Evolutionary conservation across 1,140 invertebrate genomes (phyloP).

Genomic region (Cydia fagiglandana): DNA sequence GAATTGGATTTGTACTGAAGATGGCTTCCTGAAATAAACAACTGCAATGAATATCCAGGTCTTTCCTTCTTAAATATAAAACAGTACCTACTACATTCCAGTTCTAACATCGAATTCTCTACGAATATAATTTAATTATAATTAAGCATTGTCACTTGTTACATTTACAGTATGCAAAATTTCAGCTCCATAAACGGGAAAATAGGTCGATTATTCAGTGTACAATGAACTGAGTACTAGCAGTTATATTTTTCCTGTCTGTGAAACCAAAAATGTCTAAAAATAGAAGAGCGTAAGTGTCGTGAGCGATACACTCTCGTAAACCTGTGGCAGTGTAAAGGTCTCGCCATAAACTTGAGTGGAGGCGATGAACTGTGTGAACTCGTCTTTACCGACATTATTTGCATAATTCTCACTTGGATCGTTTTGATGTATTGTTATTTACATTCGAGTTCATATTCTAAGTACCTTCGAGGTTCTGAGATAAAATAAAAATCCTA

Average conservation of each 20-base stretch:
- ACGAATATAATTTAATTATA: too few species aligned
- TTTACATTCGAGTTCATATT: neutral
- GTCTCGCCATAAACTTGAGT: conserved; percentile 12
- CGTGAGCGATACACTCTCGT: neutral
- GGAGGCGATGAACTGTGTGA: conserved; percentile 25
- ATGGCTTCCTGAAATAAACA: too few species aligned
- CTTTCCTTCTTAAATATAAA: too few species aligned
- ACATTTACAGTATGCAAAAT: too few species aligned
- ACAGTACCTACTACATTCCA: too few species aligned
- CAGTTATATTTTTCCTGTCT: neutral
- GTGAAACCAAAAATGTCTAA: neutral
- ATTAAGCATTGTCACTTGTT: too few species aligned
- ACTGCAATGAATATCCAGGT: too few species aligned
- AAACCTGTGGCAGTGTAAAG: conserved; percentile 23
- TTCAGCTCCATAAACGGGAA: too few species aligned
- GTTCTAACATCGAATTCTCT: too few species aligned
- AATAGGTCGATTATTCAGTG: too few species aligned
- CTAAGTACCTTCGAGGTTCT: neutral
- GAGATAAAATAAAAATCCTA: neutral
- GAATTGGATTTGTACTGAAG: too few species aligned
- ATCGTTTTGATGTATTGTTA: conserved; percentile 17
- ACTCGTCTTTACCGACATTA: neutral
- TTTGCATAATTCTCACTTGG: conserved; percentile 25
- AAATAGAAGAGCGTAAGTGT: conserved; percentile 20
- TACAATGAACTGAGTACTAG: neutral